These are phyloP conservation scores for Mythimna albipuncta DNA, from an alignment of 2,888 invertebrate species.

Conservation along the genomic window DNA sequence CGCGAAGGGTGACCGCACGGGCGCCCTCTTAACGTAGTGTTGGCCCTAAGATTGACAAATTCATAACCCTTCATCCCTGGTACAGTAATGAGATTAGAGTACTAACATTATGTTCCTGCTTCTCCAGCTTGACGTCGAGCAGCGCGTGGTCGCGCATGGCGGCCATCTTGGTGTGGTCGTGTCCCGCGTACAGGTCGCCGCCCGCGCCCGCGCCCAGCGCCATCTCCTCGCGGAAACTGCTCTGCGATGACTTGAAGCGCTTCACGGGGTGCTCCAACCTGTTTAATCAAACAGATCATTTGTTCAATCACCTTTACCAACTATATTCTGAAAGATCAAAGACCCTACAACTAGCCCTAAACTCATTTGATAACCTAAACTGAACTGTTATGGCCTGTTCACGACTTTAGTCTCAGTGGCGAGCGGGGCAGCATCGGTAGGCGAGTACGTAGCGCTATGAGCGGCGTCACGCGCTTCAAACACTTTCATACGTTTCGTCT, in stretches of 20 bases:
- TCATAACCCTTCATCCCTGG: not conserved
- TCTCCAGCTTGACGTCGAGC: conserved; percentile 91
- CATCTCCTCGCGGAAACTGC: conserved; percentile 80
- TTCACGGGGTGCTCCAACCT: conserved; percentile 98
- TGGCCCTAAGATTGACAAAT: too few species aligned
- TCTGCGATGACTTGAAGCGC: conserved; percentile 93
- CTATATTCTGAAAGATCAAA: too few species aligned
- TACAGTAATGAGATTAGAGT: not conserved
- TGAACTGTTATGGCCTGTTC: too few species aligned
- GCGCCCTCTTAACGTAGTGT: too few species aligned
- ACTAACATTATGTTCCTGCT: conserved; percentile 71
- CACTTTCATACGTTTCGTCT: too few species aligned
- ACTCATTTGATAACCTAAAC: too few species aligned
- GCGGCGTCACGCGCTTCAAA: too few species aligned
- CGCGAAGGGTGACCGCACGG: too few species aligned
- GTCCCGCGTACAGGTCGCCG: conserved; percentile 92
- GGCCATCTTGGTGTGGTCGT: conserved; percentile 89
- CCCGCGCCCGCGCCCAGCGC: conserved; percentile 75
- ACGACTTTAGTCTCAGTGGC: too few species aligned
- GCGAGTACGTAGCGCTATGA: too few species aligned
- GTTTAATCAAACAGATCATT: not conserved
- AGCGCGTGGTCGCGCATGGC: conserved; percentile 75
- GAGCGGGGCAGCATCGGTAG: too few species aligned
- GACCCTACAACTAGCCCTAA: too few species aligned
- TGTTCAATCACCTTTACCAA: not conserved